These are phyloP conservation scores for Hololepta plana DNA, from an alignment of 2,888 invertebrate species.

Conservation along the genomic window DNA sequence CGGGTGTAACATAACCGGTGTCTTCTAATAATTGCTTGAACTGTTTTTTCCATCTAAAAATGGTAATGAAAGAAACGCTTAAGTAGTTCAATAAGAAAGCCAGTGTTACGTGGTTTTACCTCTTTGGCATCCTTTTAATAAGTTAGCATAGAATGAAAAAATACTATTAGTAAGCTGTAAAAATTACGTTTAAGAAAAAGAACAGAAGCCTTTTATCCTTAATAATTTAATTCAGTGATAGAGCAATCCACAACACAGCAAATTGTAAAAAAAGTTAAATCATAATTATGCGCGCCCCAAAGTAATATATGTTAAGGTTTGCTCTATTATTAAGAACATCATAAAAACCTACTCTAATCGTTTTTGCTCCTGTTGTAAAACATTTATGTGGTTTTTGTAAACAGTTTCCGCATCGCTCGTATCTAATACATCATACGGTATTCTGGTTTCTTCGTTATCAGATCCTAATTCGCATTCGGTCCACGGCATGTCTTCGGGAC, in stretches of 20 bases:
- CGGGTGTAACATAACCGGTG: slow-evolving; percentile 87
- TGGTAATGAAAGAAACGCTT: slow-evolving; percentile 7
- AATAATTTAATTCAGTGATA: too few species aligned
- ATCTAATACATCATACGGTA: slow-evolving; percentile 84
- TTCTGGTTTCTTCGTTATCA: slow-evolving; percentile 49
- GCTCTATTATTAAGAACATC: too few species aligned
- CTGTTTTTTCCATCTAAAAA: slow-evolving; percentile 72
- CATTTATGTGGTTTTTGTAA: slow-evolving; percentile 80
- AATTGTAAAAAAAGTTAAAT: slow-evolving; percentile 1
- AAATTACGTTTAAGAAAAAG: too few species aligned
- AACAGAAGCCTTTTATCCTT: too few species aligned
- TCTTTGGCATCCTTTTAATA: slow-evolving; percentile 15
- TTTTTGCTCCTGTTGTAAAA: slow-evolving; percentile 80
- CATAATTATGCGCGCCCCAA: not conserved
- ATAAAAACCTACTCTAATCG: slow-evolving; percentile 63
- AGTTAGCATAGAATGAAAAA: slow-evolving; percentile 8
- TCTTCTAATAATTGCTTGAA: slow-evolving; percentile 86
- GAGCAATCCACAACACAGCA: slow-evolving; percentile 5
- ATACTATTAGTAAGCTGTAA: slow-evolving; percentile 8
- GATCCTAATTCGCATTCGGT: slow-evolving; percentile 51
- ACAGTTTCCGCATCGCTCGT: slow-evolving; percentile 83
- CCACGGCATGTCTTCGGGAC: slow-evolving; percentile 61
- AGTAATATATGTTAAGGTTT: too few species aligned
- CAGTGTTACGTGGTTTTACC: slow-evolving; percentile 9
- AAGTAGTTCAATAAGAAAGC: slow-evolving; percentile 4